Evolutionary conservation across 2,113 vertebrate species (phyloP).

Genomic region (Tonatia bakeri): DNA sequence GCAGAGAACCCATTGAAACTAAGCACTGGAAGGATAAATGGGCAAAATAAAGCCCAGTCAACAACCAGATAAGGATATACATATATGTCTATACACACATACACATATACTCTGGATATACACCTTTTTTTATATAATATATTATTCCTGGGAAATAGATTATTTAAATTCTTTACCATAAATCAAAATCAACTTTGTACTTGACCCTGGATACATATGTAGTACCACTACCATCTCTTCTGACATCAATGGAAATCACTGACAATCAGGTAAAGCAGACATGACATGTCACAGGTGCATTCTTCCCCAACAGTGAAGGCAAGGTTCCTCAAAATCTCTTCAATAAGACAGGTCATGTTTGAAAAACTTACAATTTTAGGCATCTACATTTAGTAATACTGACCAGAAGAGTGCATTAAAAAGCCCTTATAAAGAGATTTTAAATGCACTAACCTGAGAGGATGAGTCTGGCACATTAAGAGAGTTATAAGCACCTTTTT

Average conservation of each 20-base stretch:
- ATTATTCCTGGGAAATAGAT: neutral
- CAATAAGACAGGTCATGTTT: neutral
- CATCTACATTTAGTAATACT: neutral
- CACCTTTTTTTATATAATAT: neutral
- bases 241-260: neutral
- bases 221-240: neutral
- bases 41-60: neutral
- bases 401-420: neutral
- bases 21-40: neutral
- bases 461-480: neutral
- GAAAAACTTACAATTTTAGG: neutral
- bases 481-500: neutral
- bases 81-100: neutral
- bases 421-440: conserved; percentile 10
- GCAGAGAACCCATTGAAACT: neutral
- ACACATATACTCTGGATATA: neutral
- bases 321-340: neutral
- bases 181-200: neutral
- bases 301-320: neutral
- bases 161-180: neutral
- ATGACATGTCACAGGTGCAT: neutral
- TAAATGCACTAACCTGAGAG: neutral
- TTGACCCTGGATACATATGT: neutral
- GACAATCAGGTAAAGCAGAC: neutral
- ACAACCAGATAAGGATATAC: neutral